Base-by-base conservation (phyloP, 2,888 invertebrate species). In the Pocota personata region DNA sequence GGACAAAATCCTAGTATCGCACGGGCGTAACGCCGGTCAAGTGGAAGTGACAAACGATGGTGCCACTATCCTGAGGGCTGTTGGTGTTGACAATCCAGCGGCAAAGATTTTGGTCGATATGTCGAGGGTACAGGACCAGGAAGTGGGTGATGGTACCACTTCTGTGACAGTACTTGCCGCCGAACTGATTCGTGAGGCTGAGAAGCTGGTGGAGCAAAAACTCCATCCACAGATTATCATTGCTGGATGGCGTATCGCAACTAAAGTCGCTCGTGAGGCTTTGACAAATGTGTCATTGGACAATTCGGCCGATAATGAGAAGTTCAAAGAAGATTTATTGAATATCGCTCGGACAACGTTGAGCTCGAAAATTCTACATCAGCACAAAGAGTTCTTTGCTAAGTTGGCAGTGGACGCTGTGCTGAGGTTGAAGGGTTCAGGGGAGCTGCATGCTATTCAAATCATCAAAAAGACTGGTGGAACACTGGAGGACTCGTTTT, bases 121-220 rank as follows among this genome's bases (percentile, higher is more conserved):
- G 95, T 97, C 99, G 12, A 97, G 97, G 93, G 98, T 98, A 2
- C 99, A 99, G 92, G 99, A 99, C 93, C 98, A 98, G 91, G 99
- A 99, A 94, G 99, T 99, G 79, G 99, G 99, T 52, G 99, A 99
- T 94, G 99, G 99, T 12, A 99, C 99, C n/a, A 99, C 99, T 46
- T 99, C 99, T 0, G 99, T 99, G 0, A 98, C 99, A 69, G 99
- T 94, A 90, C 79, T 91, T 93, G 99, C 99, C 88, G 96, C 98
- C 66, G 99, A 99, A 93, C 93, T 99, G 64, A 93, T 99, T 19
- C 95, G 97, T 89, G 98, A 99, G 93, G 99, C 99, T 14, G 99
- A 99, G 92, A 96, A 96, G 90, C 93, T 99, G 64, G 94, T 99
- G 77, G 96, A 96, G 71, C 97, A 97, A 93, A 98, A 98, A 92